phyloP scores from a whole-genome alignment of 1,140 invertebrate species.

The Anagrus nilaparvatae region DNA sequence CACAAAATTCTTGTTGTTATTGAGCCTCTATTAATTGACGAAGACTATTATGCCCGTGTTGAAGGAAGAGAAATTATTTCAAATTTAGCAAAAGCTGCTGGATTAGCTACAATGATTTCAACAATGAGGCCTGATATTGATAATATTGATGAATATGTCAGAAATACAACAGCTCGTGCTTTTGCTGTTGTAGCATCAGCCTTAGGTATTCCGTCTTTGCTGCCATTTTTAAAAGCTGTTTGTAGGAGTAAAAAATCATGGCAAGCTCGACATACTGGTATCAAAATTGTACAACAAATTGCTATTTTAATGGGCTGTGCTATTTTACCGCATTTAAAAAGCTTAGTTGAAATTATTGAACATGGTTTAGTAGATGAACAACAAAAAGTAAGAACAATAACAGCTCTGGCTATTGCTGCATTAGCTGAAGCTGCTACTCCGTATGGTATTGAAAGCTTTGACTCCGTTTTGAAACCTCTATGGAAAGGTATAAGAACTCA shows the following conservation, averaged over 20 bases:
- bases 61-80: slow-evolving; percentile 99
- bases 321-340: slow-evolving; percentile 95
- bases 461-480: slow-evolving; percentile 95
- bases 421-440: slow-evolving; percentile 96
- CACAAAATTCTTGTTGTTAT: slow-evolving; percentile 99
- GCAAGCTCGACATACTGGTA: slow-evolving; percentile 99
- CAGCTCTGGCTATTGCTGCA: slow-evolving; percentile 95
- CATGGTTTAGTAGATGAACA: slow-evolving; percentile 83
- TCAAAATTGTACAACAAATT: slow-evolving; percentile 99
- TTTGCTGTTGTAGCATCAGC: slow-evolving; percentile 99
- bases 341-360: slow-evolving; percentile 98
- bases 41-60: slow-evolving; percentile 99
- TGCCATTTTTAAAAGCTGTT: slow-evolving; percentile 98
- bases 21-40: slow-evolving; percentile 96
- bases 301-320: slow-evolving; percentile 99
- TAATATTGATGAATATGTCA: slow-evolving; percentile 99
- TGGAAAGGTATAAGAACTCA: slow-evolving; percentile 99
- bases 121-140: slow-evolving; percentile 99
- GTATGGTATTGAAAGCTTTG: slow-evolving; percentile 99
- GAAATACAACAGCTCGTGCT: slow-evolving; percentile 97
- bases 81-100: slow-evolving; percentile 99
- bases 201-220: slow-evolving; percentile 91
- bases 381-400: slow-evolving; percentile 92
- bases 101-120: slow-evolving; percentile 99
- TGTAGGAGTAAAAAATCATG: slow-evolving; percentile 99